Evolutionary conservation across 2,888 invertebrate species (phyloP), one percentile per base, ranked within the genome.

Genomic region (Gibbula magus): DNA sequence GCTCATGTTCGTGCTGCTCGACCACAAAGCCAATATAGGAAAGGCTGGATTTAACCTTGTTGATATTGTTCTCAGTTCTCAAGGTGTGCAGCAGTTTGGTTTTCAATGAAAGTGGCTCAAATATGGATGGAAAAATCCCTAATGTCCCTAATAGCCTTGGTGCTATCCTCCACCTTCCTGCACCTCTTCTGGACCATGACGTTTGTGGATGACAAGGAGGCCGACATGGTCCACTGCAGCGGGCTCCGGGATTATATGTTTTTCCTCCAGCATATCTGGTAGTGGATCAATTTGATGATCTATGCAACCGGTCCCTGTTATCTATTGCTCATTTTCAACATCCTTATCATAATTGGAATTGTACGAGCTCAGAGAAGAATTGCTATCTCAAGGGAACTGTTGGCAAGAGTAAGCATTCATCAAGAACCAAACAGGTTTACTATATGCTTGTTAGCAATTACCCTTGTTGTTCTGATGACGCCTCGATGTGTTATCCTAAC

Each of bases 281-380:
- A 77, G 56, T 85, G 83, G 83, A 78, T 83, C 25, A 79, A 81
- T 73, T 67, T 80, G 13, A 20, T 75, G 32, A 52, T 82, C 8
- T 80, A 79, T 78, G 79, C 81, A 16, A 80, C 83, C 75, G 32
- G 80, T 2, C 85, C 85, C 10, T 81, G 77, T 66, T 10, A 39
- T 54, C 22, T 81, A 25, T 77, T 83, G 13, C 35, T 81, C 25
- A 35, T 81, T 18, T 79, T 83, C 78, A 82, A 82, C 66, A 22
- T 79, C 16, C 56, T 78, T 10, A 83, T 85, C 74, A 73, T 85
- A 52, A 45, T 74, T 8, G 81, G 82, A 4, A 81, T 85, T 2
- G 35, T 67, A n/a, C 29, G 54, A n/a, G 83, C 87, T 25, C 18
- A 52, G 32, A 79, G 76, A 61, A 51, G 18, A 39, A 51, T 22